A percentile compares a stretch with the other conserved stretches of the same genome.
Evolutionary conservation across 2,888 invertebrate genomes (phyloP).

Genomic region (Stenolophus ochropezus): DNA sequence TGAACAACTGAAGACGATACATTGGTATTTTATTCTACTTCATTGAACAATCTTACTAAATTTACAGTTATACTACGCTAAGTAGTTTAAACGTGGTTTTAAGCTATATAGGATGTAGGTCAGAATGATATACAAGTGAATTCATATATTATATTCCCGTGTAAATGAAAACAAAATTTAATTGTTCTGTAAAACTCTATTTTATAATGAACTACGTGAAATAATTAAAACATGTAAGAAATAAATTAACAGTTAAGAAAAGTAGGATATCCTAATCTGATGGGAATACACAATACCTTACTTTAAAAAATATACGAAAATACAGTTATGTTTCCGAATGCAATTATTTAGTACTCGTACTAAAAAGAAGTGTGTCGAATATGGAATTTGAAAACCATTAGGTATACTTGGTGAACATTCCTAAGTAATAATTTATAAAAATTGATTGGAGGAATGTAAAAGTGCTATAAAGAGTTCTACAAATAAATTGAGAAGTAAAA

Average conservation of each 20-base stretch:
- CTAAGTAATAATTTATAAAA: too few species aligned
- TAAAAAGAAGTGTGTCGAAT: not conserved
- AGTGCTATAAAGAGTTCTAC: too few species aligned
- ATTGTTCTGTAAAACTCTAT: not conserved
- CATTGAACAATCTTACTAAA: constrained; percentile 44
- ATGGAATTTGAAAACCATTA: not conserved
- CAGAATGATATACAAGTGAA: not conserved
- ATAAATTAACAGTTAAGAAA: constrained; percentile 17
- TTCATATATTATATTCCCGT: not conserved
- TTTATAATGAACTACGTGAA: not conserved
- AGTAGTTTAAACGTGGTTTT: constrained; percentile 16
- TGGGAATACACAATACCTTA: constrained; percentile 14
- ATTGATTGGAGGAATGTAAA: too few species aligned
- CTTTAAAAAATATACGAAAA: not conserved
- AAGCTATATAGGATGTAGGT: constrained; percentile 9
- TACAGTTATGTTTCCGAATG: constrained; percentile 21
- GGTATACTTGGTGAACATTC: too few species aligned
- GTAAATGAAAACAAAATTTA: not conserved
- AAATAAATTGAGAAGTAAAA: too few species aligned
- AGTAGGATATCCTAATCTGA: constrained; percentile 25
- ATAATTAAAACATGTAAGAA: not conserved
- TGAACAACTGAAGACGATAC: constrained; percentile 36
- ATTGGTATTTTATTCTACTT: constrained; percentile 46
- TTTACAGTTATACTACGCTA: constrained; percentile 49
- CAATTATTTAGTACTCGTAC: not conserved